Evolutionary conservation across 2,113 vertebrate genomes (phyloP).

Genomic region (Nycticebus coucang): DNA sequence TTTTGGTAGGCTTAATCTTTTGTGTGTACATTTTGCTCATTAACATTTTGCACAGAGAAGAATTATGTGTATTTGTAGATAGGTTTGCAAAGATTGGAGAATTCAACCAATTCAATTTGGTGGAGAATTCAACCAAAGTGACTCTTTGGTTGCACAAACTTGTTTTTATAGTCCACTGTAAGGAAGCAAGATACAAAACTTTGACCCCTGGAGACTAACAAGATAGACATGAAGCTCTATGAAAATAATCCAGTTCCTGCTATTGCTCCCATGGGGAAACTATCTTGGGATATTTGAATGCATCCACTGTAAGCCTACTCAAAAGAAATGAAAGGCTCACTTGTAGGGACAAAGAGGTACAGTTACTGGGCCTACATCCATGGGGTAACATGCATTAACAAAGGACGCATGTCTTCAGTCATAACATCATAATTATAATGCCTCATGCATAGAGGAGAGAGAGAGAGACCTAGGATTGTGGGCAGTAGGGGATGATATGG

Average conservation of each 20-base stretch:
- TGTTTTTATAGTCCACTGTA: slow-evolving; percentile 39
- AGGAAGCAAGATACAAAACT: not conserved
- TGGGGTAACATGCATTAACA: not conserved
- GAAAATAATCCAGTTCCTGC: slow-evolving; percentile 2
- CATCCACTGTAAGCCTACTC: not conserved
- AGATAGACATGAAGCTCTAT: not conserved
- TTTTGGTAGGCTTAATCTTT: slow-evolving; percentile 31
- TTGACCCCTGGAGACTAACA: not conserved
- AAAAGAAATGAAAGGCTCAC: not conserved
- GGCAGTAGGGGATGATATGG: not conserved
- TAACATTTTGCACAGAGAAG: slow-evolving; percentile 32
- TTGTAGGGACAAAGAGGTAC: not conserved
- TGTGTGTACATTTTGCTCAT: not conserved
- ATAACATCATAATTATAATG: slow-evolving; percentile 26
- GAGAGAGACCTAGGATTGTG: not conserved
- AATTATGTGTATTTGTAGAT: slow-evolving; percentile 8
- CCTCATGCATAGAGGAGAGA: not conserved
- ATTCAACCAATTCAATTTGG: not conserved
- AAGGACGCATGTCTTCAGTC: not conserved
- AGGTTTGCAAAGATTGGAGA: not conserved
- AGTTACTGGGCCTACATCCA: not conserved
- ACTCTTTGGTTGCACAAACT: slow-evolving; percentile 1
- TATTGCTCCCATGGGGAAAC: not conserved
- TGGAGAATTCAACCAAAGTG: not conserved
- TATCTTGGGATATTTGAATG: not conserved